Percentiles rank a stretch among this genome's conserved stretches.
phyloP scores from a whole-genome alignment of 2,888 invertebrate species.

The Druceiella hillmani region DNA sequence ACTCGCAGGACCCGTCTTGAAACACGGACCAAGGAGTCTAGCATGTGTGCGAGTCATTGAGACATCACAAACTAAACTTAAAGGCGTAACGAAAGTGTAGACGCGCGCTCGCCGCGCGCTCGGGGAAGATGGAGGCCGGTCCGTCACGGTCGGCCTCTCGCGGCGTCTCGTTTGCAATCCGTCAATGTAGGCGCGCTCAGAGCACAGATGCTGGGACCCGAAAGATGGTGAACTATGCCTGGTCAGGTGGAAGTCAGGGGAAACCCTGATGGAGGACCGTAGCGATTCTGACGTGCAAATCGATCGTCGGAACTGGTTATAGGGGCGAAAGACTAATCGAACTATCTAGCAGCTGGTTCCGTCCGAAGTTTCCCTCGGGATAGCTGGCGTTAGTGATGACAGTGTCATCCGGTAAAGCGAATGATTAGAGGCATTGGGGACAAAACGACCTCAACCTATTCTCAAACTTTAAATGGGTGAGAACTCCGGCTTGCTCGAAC shows the following conservation, averaged over 20 bases:
- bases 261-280: constrained; percentile 67
- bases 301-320: constrained; percentile 72
- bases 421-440: constrained; percentile 67
- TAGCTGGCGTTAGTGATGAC: constrained; percentile 50
- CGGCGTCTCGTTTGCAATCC: too few relatives aligned
- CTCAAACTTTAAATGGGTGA: constrained; percentile 71
- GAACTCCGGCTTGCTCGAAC: too few relatives aligned
- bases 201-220: too few relatives aligned
- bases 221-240: constrained; percentile 72
- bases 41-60: too few relatives aligned
- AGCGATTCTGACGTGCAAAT: constrained; percentile 76
- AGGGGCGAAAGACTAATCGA: constrained; percentile 68
- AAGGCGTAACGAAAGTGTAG: too few relatives aligned
- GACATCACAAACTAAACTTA: too few relatives aligned
- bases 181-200: too few relatives aligned
- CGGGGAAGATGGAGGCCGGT: too few relatives aligned
- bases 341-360: constrained; percentile 76
- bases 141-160: too few relatives aligned
- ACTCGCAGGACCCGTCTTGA: too few relatives aligned
- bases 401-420: constrained; percentile 69
- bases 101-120: too few relatives aligned
- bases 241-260: constrained; percentile 64
- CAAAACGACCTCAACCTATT: constrained; percentile 68
- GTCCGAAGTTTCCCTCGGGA: constrained; percentile 72
- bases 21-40: too few relatives aligned